Evolutionary conservation across 1,140 invertebrate genomes (phyloP).

Genomic region (Amphibalanus amphitrite): DNA sequence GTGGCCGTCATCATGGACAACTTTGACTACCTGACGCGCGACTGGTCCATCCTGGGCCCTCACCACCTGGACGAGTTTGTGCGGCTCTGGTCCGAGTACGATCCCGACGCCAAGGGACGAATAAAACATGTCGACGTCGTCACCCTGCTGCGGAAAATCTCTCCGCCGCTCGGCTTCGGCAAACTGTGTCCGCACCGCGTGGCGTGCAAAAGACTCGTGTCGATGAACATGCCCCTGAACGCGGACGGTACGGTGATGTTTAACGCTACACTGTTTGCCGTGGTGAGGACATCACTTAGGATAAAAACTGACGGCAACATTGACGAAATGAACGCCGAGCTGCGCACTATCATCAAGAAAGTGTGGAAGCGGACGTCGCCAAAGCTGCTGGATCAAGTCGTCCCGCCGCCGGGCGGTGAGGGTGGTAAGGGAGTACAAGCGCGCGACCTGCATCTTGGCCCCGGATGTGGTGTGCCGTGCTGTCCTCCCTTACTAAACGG

Average conservation of each 20-base stretch:
- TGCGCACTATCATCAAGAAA: constrained; percentile 89
- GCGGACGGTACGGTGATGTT: constrained; percentile 98
- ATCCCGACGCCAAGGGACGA: constrained; percentile 73
- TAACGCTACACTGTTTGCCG: constrained; percentile 98
- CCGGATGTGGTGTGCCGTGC: constrained; percentile 4
- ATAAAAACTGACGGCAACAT: constrained; percentile 98
- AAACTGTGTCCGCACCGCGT: constrained; percentile 97
- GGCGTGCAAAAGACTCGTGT: constrained; percentile 95
- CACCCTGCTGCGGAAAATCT: constrained; percentile 92
- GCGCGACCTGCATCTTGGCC: background rate
- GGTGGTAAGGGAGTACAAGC: constrained; percentile 10
- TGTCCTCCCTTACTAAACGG: background rate
- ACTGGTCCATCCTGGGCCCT: constrained; percentile 97
- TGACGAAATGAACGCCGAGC: constrained; percentile 86
- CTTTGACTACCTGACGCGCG: constrained; percentile 96
- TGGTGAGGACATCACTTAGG: constrained; percentile 88
- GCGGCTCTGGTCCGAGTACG: constrained; percentile 96
- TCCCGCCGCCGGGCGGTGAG: constrained; percentile 81
- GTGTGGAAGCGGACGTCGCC: constrained; percentile 97
- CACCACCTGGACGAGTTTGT: constrained; percentile 99
- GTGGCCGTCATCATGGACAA: constrained; percentile 99
- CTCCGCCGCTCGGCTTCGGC: constrained; percentile 94
- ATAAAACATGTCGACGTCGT: constrained; percentile 99
- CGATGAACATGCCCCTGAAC: constrained; percentile 99
- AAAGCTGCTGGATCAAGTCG: constrained; percentile 94